Conservation (phyloP, 2,797 vertebrate species). For the Avahi laniger region DNA sequence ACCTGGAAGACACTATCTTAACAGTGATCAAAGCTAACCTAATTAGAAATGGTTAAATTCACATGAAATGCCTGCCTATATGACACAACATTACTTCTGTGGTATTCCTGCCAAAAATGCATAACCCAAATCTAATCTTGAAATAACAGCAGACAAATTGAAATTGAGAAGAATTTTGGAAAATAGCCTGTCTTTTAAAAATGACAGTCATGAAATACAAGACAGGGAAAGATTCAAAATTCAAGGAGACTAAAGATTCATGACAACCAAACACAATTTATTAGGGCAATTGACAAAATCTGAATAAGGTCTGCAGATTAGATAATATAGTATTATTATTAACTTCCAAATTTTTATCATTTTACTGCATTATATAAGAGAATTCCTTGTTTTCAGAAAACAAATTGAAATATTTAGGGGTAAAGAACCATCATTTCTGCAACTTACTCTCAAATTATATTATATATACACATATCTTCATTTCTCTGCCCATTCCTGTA, state of each 20-base stretch:
- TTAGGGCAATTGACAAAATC: neutral
- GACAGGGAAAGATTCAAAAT: neutral
- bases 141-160: neutral
- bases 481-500: neutral
- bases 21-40: neutral
- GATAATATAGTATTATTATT: neutral
- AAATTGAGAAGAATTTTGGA: neutral
- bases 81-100: neutral
- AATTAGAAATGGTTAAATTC: neutral
- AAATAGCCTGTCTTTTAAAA: neutral
- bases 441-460: neutral
- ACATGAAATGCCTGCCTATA: neutral
- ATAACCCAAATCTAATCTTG: neutral
- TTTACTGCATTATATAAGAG: neutral
- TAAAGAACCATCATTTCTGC: neutral
- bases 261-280: neutral
- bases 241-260: neutral
- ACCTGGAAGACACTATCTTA: neutral
- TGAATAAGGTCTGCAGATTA: neutral
- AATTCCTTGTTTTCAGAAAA: neutral
- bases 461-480: neutral
- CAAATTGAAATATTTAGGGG: neutral
- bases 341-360: conserved; percentile 13
- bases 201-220: neutral
- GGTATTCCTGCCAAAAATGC: neutral